Evolutionary conservation across 2,888 invertebrate genomes (phyloP), one percentile per base, ranked within the genome.

Genomic region (Folsomia candida): DNA sequence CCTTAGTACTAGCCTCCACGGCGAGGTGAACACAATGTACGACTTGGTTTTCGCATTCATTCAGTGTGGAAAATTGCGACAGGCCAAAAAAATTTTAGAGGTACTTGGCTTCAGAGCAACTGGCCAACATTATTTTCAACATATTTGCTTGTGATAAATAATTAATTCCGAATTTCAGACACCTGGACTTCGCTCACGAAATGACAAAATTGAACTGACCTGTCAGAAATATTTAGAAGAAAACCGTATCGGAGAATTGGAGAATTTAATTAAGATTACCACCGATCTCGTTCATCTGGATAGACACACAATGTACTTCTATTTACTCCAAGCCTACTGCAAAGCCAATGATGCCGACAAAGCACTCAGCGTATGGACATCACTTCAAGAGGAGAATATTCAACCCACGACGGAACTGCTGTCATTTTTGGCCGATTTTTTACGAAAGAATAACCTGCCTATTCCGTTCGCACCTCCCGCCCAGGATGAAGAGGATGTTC

Each of bases 1-100:
- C 83, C 84, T 92, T 18, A 90, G 90, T 77, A 91, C 91, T 0
- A 85, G 86, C 81, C 86, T 91, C 51, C 89, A 91, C 76, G 93
- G 93, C 2, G 93, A 94, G 84, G 88, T 90, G 54, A 92, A 92
- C 81, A 90, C 92, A 76, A 86, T 94, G 3, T 90, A 91, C 80
- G 93, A 94, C 82, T 85, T 95, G 77, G 91, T 92, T 2, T 87
- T 92, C 60, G 88, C 90, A 1, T 94, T 94, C 81, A 87, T 94
- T 1, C 93, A 94, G 81, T 91, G 91, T 79, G 91, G 92, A 0
- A 87, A 91, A 22, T 82, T 90, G 68, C 85, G 90, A 26, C 93
- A 94, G 82, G 94, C 94, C 0, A 86, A 89, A 28, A 91, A 91
- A 81, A 92, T 94, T 70, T 84, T 94, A 1, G 91, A 93, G 82